Evolutionary conservation across 1,140 invertebrate genomes (phyloP).

Genomic region (Heliconius himera): DNA sequence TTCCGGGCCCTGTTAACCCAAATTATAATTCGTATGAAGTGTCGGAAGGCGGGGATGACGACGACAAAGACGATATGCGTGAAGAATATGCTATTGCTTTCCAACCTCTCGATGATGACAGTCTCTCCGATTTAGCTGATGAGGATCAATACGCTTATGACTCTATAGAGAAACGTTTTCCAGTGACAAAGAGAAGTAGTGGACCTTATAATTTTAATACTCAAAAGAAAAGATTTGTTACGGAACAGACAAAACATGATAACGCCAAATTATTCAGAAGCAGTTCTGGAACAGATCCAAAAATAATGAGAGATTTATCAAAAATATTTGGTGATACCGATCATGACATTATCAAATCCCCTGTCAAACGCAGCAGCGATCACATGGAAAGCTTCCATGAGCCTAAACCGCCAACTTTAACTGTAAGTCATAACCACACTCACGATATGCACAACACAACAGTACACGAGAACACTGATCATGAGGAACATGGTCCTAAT

Average conservation of each 20-base stretch:
- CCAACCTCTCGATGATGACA: slow-evolving; percentile 81
- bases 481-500: slow-evolving; percentile 66
- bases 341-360: slow-evolving; percentile 65
- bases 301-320: slow-evolving; percentile 81
- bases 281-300: slow-evolving; percentile 79
- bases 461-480: slow-evolving; percentile 59
- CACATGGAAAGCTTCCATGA: slow-evolving; percentile 63
- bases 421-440: slow-evolving; percentile 60
- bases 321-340: slow-evolving; percentile 79
- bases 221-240: slow-evolving; percentile 74
- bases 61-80: slow-evolving; percentile 74
- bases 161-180: slow-evolving; percentile 82
- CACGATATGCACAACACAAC: slow-evolving; percentile 54
- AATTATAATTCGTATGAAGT: slow-evolving; percentile 73
- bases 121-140: slow-evolving; percentile 68
- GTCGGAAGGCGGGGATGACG: slow-evolving; percentile 64
- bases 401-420: slow-evolving; percentile 64
- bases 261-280: slow-evolving; percentile 69
- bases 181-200: slow-evolving; percentile 84
- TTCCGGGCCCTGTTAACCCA: slow-evolving; percentile 62
- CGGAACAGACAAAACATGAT: slow-evolving; percentile 73
- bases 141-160: slow-evolving; percentile 75
- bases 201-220: slow-evolving; percentile 72
- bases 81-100: slow-evolving; percentile 82
- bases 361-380: slow-evolving; percentile 76